phyloP scores from a whole-genome alignment of 2,113 vertebrate genomes.

The Mungos mungo region DNA sequence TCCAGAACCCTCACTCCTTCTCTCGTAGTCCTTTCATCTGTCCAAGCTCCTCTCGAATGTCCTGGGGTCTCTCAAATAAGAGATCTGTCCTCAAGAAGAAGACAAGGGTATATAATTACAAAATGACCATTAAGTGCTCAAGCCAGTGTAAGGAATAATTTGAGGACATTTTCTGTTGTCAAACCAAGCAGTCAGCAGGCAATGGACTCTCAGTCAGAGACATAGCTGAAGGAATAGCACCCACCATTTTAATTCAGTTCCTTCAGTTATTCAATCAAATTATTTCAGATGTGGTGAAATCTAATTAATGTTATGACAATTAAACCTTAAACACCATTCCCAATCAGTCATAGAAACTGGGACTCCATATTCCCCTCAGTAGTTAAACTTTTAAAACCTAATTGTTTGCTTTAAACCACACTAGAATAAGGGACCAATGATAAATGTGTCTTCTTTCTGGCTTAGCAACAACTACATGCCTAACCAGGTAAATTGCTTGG shows the following conservation, averaged over 20 bases:
- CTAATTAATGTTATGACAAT: conserved; percentile 38
- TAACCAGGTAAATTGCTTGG: conserved; percentile 55
- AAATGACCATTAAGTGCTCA: neutral
- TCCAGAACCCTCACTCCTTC: neutral
- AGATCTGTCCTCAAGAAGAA: neutral
- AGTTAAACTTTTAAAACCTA: conserved; percentile 57
- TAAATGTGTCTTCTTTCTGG: conserved; percentile 39
- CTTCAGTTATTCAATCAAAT: conserved; percentile 35
- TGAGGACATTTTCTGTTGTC: neutral
- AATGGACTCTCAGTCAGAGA: neutral
- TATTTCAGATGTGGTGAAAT: conserved; percentile 35
- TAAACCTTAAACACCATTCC: conserved; percentile 37
- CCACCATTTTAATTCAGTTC: conserved; percentile 8
- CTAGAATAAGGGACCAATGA: neutral
- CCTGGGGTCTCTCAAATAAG: neutral
- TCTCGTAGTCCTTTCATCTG: neutral
- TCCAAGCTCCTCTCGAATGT: neutral
- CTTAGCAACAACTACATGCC: neutral
- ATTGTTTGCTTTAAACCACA: conserved; percentile 54
- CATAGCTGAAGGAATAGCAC: neutral
- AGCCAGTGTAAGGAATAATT: neutral
- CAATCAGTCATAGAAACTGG: conserved; percentile 24
- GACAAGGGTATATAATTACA: neutral
- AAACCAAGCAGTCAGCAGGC: neutral
- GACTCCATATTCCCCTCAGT: neutral